Evolutionary conservation across 2,797 vertebrate species (phyloP).

Genomic region (Botia almorhae): DNA sequence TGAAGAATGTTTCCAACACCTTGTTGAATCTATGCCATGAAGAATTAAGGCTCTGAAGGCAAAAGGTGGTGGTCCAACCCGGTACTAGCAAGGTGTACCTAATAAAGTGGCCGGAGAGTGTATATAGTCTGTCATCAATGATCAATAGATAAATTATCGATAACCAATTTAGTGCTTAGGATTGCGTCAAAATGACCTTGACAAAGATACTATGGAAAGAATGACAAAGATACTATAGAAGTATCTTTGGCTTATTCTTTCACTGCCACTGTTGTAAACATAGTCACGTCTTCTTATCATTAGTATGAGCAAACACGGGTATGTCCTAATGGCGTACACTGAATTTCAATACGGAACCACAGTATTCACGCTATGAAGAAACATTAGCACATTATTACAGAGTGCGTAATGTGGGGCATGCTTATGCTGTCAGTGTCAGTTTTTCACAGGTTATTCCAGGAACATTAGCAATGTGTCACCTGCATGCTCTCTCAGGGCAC

Average conservation of each 20-base stretch:
- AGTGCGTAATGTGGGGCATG: slow-evolving; percentile 29
- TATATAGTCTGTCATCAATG: neutral
- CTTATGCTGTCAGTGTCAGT: slow-evolving; percentile 47
- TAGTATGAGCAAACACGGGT: neutral
- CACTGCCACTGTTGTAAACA: neutral
- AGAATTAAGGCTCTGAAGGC: too few relatives aligned
- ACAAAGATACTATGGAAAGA: too few relatives aligned
- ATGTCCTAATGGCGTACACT: slow-evolving; percentile 6
- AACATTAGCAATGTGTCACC: slow-evolving; percentile 50
- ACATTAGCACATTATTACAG: slow-evolving; percentile 39
- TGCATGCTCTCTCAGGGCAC: slow-evolving; percentile 48
- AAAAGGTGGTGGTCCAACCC: too few relatives aligned
- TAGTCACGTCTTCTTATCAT: neutral
- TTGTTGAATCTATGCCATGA: too few relatives aligned
- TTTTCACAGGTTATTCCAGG: slow-evolving; percentile 59
- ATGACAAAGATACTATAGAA: too few relatives aligned
- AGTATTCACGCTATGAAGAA: slow-evolving; percentile 20
- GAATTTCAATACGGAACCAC: slow-evolving; percentile 15
- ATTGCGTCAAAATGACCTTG: too few relatives aligned
- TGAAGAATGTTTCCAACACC: too few relatives aligned
- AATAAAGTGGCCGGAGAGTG: too few relatives aligned
- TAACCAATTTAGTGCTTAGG: neutral
- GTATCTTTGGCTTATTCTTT: neutral
- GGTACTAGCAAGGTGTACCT: too few relatives aligned
- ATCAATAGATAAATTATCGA: slow-evolving; percentile 11